These are phyloP conservation scores for Melipona quadrifasciata DNA, from an alignment of 1,140 invertebrate species.

Conservation along the genomic window DNA sequence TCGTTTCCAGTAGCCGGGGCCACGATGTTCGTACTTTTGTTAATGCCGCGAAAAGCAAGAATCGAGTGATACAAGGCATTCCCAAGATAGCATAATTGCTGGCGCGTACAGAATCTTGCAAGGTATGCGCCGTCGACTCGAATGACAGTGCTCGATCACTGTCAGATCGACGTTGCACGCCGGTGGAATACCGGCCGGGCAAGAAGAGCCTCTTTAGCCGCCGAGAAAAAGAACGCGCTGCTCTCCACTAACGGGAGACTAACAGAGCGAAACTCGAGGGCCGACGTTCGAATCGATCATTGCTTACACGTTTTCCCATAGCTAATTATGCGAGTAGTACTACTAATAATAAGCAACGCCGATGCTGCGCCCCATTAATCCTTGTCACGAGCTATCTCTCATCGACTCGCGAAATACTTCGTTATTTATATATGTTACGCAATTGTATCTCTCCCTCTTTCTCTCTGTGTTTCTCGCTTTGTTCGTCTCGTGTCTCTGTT, in stretches of 20 bases:
- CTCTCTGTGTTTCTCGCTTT: background rate
- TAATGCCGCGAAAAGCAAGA: slow-evolving; percentile 70
- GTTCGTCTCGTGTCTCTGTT: background rate
- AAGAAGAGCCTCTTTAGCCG: slow-evolving; percentile 66
- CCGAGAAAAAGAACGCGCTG: slow-evolving; percentile 57
- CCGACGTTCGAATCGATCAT: slow-evolving; percentile 62
- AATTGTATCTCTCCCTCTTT: background rate
- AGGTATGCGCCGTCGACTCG: slow-evolving; percentile 62
- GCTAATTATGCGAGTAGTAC: slow-evolving; percentile 52
- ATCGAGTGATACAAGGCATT: slow-evolving; percentile 69
- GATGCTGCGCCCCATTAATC: slow-evolving; percentile 46
- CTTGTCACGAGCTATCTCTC: slow-evolving; percentile 47
- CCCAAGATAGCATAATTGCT: slow-evolving; percentile 72
- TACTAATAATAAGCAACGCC: slow-evolving; percentile 56
- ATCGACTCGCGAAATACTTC: slow-evolving; percentile 44
- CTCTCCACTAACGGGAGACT: slow-evolving; percentile 38
- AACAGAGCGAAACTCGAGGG: slow-evolving; percentile 48
- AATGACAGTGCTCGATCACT: slow-evolving; percentile 71
- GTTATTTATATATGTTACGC: slow-evolving; percentile 37
- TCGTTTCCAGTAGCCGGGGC: slow-evolving; percentile 59
- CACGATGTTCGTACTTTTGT: slow-evolving; percentile 59
- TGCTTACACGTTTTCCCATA: slow-evolving; percentile 53
- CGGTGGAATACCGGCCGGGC: slow-evolving; percentile 61
- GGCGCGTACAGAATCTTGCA: slow-evolving; percentile 69
- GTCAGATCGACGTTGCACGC: slow-evolving; percentile 54